Evolutionary conservation across 1,140 invertebrate genomes (phyloP), one percentile per base, ranked within the genome.

Genomic region (Plodia interpunctella): DNA sequence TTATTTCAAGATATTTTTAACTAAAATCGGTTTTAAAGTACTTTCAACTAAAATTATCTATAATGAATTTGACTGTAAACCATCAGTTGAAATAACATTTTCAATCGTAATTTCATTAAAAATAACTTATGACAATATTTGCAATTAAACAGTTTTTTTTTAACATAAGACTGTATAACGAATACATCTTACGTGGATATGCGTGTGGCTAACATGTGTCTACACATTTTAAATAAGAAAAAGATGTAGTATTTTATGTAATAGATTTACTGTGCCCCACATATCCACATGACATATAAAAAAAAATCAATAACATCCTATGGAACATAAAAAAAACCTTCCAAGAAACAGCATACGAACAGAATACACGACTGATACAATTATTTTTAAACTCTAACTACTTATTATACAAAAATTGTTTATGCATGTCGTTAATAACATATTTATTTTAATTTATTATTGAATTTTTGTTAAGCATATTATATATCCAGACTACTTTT

Each of bases 341-440:
- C 20, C 8, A 65, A 65, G 44, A 65, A 63, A 65, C 49, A 69
- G 57, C 67, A 62, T 69, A 67, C 66, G 68, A 61, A 74, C 32
- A 38, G 32, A 54, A 49, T 55, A 44, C 57, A 60, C 57, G 52
- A 59, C 28, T 52, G 5, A 51, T 51, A 59, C 59, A 49, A 55
- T 53, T 56, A 38, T 78, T 72, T 75, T 70, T 64, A 60, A 74
- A 79, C 61, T 63, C 80, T 83, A 83, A 80, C 80, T 83, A 83
- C 76, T 79, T 79, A 80, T 79, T 60, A 75, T 83, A 80, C 74
- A 80, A 79, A 74, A 69, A 72, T 72, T 76, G 68, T 80, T 78
- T 82, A 82, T 78, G 76, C 73, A 78, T 74, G 65, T 67, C 57
- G 68, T 72, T 76, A 72, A 76, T 76, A 79, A 79, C 71, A 75